phyloP scores from a whole-genome alignment of 2,113 vertebrate genomes.

The Brachionichthys hirsutus region DNA sequence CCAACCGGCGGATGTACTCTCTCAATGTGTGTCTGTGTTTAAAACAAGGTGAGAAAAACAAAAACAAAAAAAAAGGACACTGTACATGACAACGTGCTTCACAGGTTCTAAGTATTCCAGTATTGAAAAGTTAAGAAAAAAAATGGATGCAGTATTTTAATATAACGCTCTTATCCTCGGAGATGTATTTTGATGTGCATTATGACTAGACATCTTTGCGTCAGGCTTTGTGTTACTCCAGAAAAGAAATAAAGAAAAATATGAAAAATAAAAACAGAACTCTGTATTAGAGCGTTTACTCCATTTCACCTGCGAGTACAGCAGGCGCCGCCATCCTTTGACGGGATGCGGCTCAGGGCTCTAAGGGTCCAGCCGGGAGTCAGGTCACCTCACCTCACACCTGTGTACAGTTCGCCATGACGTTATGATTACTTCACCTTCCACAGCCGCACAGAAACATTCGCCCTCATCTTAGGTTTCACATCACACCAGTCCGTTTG shows the following conservation, averaged over 20 bases:
- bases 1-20: constrained; percentile 58
- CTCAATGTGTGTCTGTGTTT: constrained; percentile 60
- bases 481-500: constrained; percentile 50
- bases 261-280: background rate
- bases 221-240: constrained; percentile 67
- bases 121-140: constrained; percentile 49
- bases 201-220: constrained; percentile 70
- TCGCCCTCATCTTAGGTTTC: constrained; percentile 28
- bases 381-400: constrained; percentile 43
- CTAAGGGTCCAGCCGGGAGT: constrained; percentile 32
- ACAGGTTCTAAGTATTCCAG: constrained; percentile 74
- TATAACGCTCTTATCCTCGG: constrained; percentile 74
- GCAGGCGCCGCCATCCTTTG: constrained; percentile 37
- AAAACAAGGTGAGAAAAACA: constrained; percentile 55
- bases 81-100: constrained; percentile 71
- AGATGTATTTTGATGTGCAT: constrained; percentile 81
- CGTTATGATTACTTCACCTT: constrained; percentile 45
- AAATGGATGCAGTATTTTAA: constrained; percentile 74
- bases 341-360: constrained; percentile 37
- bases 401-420: constrained; percentile 59
- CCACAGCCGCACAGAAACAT: constrained; percentile 37
- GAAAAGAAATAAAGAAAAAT: too few relatives aligned
- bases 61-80: constrained; percentile 51
- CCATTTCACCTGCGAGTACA: constrained; percentile 57
- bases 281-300: constrained; percentile 38